These are phyloP conservation scores for Crotalus tigris DNA, from an alignment of 2,113 vertebrate genomes.

Conservation along the genomic window DNA sequence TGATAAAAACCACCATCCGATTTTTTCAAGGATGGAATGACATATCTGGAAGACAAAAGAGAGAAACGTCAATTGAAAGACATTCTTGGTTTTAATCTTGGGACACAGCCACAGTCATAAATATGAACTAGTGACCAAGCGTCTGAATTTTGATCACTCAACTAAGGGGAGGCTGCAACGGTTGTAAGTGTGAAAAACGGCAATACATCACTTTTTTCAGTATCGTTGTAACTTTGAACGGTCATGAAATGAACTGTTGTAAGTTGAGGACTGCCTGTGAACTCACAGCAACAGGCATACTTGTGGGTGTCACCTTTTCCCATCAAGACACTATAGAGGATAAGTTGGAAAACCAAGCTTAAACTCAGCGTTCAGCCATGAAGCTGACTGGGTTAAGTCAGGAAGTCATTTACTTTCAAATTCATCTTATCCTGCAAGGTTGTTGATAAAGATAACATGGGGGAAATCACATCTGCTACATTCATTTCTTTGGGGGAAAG, in stretches of 20 bases:
- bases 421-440: neutral
- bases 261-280: neutral
- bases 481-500: neutral
- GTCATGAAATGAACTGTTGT: too few relatives aligned
- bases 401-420: neutral
- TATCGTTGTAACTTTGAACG: neutral
- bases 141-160: too few relatives aligned
- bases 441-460: neutral
- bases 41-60: constrained; percentile 67
- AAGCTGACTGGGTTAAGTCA: neutral
- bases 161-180: too few relatives aligned
- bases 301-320: neutral
- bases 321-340: neutral
- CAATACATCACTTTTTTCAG: too few relatives aligned
- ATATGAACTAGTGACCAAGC: too few relatives aligned
- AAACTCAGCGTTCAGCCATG: neutral
- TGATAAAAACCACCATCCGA: constrained; percentile 81
- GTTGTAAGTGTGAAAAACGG: too few relatives aligned
- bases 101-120: too few relatives aligned
- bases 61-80: constrained; percentile 9
- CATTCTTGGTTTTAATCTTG: neutral
- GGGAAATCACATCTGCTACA: neutral
- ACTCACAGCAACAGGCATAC: neutral
- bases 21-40: constrained; percentile 73
- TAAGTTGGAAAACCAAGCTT: neutral